These are phyloP conservation scores for Darevskia nairensis DNA, from an alignment of 2,797 vertebrate species.

Conservation along the genomic window DNA sequence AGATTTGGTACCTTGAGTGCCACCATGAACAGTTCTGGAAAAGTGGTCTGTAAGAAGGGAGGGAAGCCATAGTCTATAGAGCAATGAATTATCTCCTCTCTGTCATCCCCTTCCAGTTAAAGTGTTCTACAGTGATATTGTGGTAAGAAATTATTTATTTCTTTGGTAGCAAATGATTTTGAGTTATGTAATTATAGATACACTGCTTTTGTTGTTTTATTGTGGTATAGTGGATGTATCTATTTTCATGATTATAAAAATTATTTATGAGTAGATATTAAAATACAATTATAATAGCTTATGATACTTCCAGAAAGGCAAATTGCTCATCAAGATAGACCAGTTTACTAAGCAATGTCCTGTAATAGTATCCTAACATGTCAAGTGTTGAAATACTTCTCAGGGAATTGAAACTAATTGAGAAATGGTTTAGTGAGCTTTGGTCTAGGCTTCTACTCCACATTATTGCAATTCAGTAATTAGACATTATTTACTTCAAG, in stretches of 20 bases:
- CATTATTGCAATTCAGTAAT: neutral
- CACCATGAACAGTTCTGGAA: neutral
- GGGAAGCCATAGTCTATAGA: no score
- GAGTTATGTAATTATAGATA: neutral
- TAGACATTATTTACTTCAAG: conserved; percentile 28
- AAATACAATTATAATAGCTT: conserved; percentile 24
- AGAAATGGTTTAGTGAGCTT: conserved; percentile 36
- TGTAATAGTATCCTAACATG: conserved; percentile 46
- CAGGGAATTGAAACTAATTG: neutral
- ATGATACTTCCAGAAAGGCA: conserved; percentile 39
- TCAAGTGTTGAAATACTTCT: conserved; percentile 31
- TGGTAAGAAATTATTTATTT: neutral
- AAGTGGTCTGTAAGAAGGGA: neutral
- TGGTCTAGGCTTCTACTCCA: neutral
- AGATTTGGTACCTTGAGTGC: neutral
- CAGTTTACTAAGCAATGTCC: conserved; percentile 34
- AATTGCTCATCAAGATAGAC: conserved; percentile 31
- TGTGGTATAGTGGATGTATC: conserved; percentile 17
- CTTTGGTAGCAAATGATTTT: neutral
- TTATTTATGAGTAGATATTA: neutral
- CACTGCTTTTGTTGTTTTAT: conserved; percentile 14
- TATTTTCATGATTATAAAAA: conserved; percentile 1
- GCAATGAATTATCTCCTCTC: no score
- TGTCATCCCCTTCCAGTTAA: neutral
- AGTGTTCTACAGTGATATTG: neutral